Evolutionary conservation across 2,113 vertebrate genomes (phyloP), one percentile per base, ranked within the genome.

Genomic region (Grantiella picta): DNA sequence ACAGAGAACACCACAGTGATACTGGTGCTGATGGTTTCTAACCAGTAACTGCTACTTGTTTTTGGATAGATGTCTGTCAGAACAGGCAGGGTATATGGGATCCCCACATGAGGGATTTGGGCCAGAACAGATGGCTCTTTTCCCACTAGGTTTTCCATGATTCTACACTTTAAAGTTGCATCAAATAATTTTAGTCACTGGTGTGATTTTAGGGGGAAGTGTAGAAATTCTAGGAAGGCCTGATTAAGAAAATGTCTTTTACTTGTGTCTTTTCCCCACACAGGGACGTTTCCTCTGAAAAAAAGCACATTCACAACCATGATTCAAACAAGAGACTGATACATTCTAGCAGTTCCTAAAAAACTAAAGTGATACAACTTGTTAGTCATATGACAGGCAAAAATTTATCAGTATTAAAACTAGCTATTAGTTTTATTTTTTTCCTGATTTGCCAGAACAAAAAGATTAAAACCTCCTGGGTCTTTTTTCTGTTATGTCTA

Each of bases 381-480:
- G 9, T 44, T 33, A 71, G 27, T 42, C 14, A 66, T 54, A 35
- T 60, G 69, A 27, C n/a, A 89, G 38, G 61, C 7, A 42, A 79
- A 68, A 56, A 31, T 31, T 27, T 69, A 10, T 11, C 42, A 82
- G 3, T 28, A 27, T 35, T 59, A 68, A 77, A 77, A 52, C 11
- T 13, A 1, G 0, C 5, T n/a, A 28, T 10, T 69, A 28, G 19
- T 78, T 61, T 45, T 38, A 3, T 15, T n/a, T 38, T 47, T 36
- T 13, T 23, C 31, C 2, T 15, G 13, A n/a, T 90, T 82, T 93
- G 21, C 17, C 61, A 44, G 31, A 65, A 69, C n/a, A 23, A 78
- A 79, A 79, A 49, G 12, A 11, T 57, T 72, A 70, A 79, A 90
- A 66, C 4, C 11, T 42, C 12, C 12, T 22, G 3, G 2, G 6